A percentile compares a stretch with the other conserved stretches of the same genome.
These are phyloP conservation scores for Cecidostiba fungosa DNA, from an alignment of 2,888 invertebrate species.

Conservation along the genomic window DNA sequence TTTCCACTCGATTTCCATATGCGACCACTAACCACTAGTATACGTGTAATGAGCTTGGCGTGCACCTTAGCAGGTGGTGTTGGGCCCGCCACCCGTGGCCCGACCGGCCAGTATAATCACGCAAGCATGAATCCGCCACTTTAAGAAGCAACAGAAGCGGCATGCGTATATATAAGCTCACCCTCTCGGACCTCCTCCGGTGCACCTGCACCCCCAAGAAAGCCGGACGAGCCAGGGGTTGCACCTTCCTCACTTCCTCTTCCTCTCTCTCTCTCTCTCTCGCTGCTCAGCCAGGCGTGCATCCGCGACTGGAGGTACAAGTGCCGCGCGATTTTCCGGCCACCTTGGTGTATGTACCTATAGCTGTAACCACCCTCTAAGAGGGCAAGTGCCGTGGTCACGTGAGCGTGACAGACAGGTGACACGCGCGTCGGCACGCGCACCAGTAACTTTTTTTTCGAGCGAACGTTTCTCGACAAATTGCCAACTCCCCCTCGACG, in stretches of 20 bases:
- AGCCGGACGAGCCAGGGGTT: conserved; percentile 63
- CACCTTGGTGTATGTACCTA: conserved; percentile 31
- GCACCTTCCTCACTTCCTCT: conserved; percentile 41
- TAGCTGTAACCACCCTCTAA: conserved; percentile 42
- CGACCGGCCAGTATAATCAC: conserved; percentile 73
- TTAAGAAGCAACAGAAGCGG: conserved; percentile 61
- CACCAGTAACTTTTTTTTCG: conserved; percentile 56
- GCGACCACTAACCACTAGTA: neutral
- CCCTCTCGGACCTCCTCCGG: conserved; percentile 65
- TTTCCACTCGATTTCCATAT: neutral
- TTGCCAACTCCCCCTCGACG: neutral
- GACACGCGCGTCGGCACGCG: conserved; percentile 79
- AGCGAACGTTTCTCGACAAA: neutral
- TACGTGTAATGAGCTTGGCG: neutral
- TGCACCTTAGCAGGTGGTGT: conserved; percentile 9
- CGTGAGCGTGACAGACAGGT: conserved; percentile 78
- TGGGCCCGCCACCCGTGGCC: conserved; percentile 34
- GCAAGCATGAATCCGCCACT: conserved; percentile 79
- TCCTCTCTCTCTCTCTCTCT: conserved; percentile 40
- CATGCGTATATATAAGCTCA: conserved; percentile 45
- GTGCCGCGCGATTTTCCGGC: conserved; percentile 64
- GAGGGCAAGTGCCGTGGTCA: conserved; percentile 62
- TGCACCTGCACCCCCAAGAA: conserved; percentile 80
- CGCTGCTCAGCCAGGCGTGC: conserved; percentile 62
- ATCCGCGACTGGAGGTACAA: conserved; percentile 45